phyloP scores from a whole-genome alignment of 2,797 vertebrate genomes.

The Sternotherus odoratus region DNA sequence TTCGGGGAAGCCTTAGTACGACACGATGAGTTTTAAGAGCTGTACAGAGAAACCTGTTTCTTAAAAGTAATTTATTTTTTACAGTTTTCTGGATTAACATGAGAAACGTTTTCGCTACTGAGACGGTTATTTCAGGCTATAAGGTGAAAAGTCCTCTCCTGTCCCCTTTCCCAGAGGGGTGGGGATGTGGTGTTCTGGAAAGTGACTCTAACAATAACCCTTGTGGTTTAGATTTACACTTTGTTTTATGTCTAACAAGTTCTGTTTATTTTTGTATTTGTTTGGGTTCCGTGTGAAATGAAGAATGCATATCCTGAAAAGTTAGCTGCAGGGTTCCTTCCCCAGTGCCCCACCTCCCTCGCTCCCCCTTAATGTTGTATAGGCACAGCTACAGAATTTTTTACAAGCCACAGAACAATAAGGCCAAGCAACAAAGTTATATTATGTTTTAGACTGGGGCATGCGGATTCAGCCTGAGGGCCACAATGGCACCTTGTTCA shows the following conservation, averaged over 20 bases:
- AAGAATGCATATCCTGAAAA: conserved; percentile 48
- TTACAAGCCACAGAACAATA: conserved; percentile 62
- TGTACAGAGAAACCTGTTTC: conserved; percentile 51
- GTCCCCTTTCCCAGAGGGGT: conserved; percentile 19
- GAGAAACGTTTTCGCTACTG: conserved; percentile 73
- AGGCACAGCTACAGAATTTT: conserved; percentile 41
- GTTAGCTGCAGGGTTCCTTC: neutral
- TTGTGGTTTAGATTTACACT: conserved; percentile 61
- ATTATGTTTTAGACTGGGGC: neutral
- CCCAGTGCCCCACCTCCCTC: neutral
- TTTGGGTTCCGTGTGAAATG: conserved; percentile 58
- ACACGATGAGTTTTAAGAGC: conserved; percentile 91
- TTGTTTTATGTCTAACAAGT: conserved; percentile 67
- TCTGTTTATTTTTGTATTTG: conserved; percentile 75
- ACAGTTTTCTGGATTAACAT: conserved; percentile 81
- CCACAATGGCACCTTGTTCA: neutral
- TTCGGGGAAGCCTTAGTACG: conserved; percentile 92
- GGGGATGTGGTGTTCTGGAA: conserved; percentile 34
- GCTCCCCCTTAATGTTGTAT: conserved; percentile 28
- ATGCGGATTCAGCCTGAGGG: neutral
- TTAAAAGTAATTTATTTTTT: conserved; percentile 91
- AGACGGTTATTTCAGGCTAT: conserved; percentile 73
- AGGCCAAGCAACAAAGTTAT: neutral
- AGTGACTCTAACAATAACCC: conserved; percentile 44
- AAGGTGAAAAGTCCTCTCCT: conserved; percentile 28